phyloP scores from a whole-genome alignment of 1,140 invertebrate genomes.

The Onthophagus taurus region DNA sequence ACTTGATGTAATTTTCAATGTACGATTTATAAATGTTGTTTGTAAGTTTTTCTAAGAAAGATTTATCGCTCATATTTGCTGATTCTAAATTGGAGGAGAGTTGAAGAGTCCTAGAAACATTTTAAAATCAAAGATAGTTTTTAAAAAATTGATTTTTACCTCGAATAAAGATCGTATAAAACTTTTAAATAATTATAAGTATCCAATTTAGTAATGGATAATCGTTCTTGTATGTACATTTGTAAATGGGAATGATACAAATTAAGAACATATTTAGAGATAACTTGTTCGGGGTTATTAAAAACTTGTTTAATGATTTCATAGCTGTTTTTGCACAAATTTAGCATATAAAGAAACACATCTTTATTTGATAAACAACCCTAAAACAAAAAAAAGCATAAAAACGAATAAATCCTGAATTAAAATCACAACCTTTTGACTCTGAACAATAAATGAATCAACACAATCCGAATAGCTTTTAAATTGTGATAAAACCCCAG shows the following conservation, averaged over 20 bases:
- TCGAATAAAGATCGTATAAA: conserved; percentile 79
- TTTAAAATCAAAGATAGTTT: conserved; percentile 15
- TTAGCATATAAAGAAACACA: conserved; percentile 84
- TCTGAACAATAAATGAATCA: conserved; percentile 94
- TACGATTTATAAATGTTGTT: too few species aligned
- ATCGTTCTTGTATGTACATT: conserved; percentile 70
- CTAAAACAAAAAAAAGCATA: conserved; percentile 37
- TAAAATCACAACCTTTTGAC: conserved; percentile 65
- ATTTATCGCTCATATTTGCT: conserved; percentile 72
- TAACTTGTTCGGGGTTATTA: conserved; percentile 92
- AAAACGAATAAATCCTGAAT: not conserved
- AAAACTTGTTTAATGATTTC: conserved; percentile 88
- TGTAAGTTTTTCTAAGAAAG: too few species aligned
- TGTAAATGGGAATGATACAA: conserved; percentile 91
- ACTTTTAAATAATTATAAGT: conserved; percentile 81
- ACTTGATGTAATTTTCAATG: conserved; percentile 46
- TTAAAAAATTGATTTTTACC: conserved; percentile 51
- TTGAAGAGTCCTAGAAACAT: conserved; percentile 50
- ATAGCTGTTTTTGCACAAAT: conserved; percentile 83
- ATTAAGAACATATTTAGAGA: conserved; percentile 95
- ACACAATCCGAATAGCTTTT: conserved; percentile 94
- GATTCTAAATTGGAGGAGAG: conserved; percentile 60
- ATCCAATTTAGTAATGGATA: conserved; percentile 71
- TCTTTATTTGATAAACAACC: conserved; percentile 68
- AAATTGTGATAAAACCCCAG: conserved; percentile 85